phyloP scores from a whole-genome alignment of 1,140 invertebrate genomes.

The Aphaenogaster ashmeadi region DNA sequence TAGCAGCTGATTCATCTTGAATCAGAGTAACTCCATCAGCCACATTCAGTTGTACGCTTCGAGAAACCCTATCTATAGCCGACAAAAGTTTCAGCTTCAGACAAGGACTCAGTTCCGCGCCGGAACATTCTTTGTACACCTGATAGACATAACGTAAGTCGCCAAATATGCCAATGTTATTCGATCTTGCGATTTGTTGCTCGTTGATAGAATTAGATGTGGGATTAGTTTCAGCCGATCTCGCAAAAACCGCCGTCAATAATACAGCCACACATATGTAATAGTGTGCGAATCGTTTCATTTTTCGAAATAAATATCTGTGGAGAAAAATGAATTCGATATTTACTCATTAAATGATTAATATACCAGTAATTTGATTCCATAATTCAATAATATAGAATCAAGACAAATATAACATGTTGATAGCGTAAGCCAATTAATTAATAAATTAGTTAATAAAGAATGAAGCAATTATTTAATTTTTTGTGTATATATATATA shows the following conservation, averaged over 20 bases:
- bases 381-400: background rate
- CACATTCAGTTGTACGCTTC: slow-evolving; percentile 89
- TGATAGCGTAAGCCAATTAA: background rate
- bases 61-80: slow-evolving; percentile 90
- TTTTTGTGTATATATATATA: too few relatives aligned
- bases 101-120: slow-evolving; percentile 90
- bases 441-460: slow-evolving; percentile 3
- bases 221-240: slow-evolving; percentile 85
- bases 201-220: slow-evolving; percentile 86
- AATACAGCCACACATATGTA: slow-evolving; percentile 83
- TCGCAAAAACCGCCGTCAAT: slow-evolving; percentile 81
- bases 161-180: slow-evolving; percentile 83
- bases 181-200: slow-evolving; percentile 80
- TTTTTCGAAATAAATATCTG: slow-evolving; percentile 75
- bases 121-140: slow-evolving; percentile 92
- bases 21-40: slow-evolving; percentile 92
- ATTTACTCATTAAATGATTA: background rate
- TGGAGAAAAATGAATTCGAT: slow-evolving; percentile 41
- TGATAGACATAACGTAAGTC: slow-evolving; percentile 88
- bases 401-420: background rate
- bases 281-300: slow-evolving; percentile 77
- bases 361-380: background rate
- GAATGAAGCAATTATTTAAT: background rate
- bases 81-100: slow-evolving; percentile 92
- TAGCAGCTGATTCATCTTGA: slow-evolving; percentile 87